Base-by-base conservation (phyloP, 2,888 invertebrate species). In the Phlogophora meticulosa region DNA sequence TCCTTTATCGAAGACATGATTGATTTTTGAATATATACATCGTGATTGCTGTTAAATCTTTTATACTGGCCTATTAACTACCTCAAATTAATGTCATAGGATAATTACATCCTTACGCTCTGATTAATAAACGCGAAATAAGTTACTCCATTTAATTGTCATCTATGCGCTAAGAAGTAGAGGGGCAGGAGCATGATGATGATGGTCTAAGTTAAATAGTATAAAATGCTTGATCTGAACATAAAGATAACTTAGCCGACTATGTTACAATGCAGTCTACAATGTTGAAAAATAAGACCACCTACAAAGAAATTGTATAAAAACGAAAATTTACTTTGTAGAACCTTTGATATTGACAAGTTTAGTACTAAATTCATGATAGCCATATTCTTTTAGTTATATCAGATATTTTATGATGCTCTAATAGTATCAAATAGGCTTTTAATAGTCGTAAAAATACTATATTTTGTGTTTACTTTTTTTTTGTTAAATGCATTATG, bases 381-480 rank as follows among this genome's bases (percentile, higher is more conserved):
- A 60, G 40, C 45, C 20, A 17, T 61, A 34, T 48, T 66, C 24
- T 64, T 74, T 58, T 43, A 59, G 61, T 52, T 13, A 59, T 59
- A 70, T 59, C 46, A 46, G 53, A 28, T 62, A 64, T 75, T 76
- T 76, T 76, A 79, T 38, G 64, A 65, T 20, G n/a, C 51, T 34
- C 46, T 70, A 52, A 70, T 78, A 53, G 62, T 28, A 67, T 49
- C 40, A 67, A 72, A 78, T 74, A 74, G 79, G 57, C 56, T 48
- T 74, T 48, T 70, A 59, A 59, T 64, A 17, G 58, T 65, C 61
- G 40, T 76, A 65, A 79, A 78, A 56, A 40, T 60, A 51, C 36
- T 34, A 4, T 43, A 49, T 59, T 45, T 60, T 57, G 43, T 55
- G 24, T 53, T 13, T 28, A 52, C 7, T n/a, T 58, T 70, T 71